These are phyloP conservation scores for Lasius platythorax DNA, from an alignment of 2,888 invertebrate genomes.

Conservation along the genomic window DNA sequence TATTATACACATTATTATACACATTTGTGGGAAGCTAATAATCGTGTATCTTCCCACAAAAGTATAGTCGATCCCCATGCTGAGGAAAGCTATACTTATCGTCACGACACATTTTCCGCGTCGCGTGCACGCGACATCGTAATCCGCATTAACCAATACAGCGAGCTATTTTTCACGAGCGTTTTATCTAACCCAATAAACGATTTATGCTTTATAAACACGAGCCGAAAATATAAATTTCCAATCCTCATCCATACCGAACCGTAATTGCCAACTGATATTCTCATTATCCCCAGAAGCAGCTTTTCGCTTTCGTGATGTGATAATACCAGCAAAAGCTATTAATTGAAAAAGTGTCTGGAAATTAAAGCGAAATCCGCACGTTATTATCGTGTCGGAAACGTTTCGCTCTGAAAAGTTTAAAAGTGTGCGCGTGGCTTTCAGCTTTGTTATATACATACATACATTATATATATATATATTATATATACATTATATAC, in stretches of 20 bases:
- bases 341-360: slow-evolving; percentile 12
- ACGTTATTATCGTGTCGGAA: slow-evolving; percentile 3
- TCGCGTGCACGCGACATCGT: slow-evolving; percentile 44
- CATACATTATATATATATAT: background rate
- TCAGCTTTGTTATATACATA: slow-evolving; percentile 14
- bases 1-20: slow-evolving; percentile 51
- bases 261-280: slow-evolving; percentile 31
- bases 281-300: slow-evolving; percentile 61
- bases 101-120: slow-evolving; percentile 55
- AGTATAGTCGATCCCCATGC: slow-evolving; percentile 17
- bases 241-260: slow-evolving; percentile 12
- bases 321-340: slow-evolving; percentile 31
- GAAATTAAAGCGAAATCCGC: background rate
- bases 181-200: background rate
- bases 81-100: slow-evolving; percentile 19
- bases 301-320: slow-evolving; percentile 66
- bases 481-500: slow-evolving; percentile 30
- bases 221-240: slow-evolving; percentile 16
- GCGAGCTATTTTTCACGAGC: slow-evolving; percentile 39
- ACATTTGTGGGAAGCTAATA: slow-evolving; percentile 57
- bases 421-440: slow-evolving; percentile 28
- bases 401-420: background rate
- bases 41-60: slow-evolving; percentile 44
- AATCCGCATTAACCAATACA: slow-evolving; percentile 50
- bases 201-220: slow-evolving; percentile 1